These are phyloP conservation scores for Astyanax mexicanus DNA, from an alignment of 2,797 vertebrate species.

Conservation along the genomic window DNA sequence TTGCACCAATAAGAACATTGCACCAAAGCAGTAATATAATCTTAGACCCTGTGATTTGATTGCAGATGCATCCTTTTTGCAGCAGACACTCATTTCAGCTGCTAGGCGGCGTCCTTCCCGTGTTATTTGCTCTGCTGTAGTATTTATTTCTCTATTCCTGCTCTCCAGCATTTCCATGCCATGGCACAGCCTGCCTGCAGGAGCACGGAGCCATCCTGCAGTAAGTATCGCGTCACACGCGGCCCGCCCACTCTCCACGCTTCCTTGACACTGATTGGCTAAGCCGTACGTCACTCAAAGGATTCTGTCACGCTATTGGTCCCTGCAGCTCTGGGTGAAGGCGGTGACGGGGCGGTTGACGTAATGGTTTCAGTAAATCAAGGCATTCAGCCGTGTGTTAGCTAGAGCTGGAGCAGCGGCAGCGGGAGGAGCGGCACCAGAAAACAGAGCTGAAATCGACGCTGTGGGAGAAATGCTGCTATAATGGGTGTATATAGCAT, in stretches of 20 bases:
- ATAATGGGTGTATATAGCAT: conserved; percentile 76
- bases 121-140: conserved; percentile 39
- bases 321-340: conserved; percentile 57
- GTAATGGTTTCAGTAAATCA: conserved; percentile 84
- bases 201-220: conserved; percentile 81
- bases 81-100: conserved; percentile 2
- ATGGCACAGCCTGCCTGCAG: conserved; percentile 48
- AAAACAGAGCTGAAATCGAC: conserved; percentile 53
- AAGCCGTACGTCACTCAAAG: conserved; percentile 36
- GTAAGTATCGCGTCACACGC: conserved; percentile 82
- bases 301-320: conserved; percentile 66
- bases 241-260: conserved; percentile 20
- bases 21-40: too few species aligned
- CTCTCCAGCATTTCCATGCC: conserved; percentile 39
- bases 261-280: conserved; percentile 66
- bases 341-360: conserved; percentile 75
- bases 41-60: too few species aligned
- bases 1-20: too few species aligned
- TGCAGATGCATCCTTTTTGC: not conserved
- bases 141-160: not conserved
- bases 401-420: too few species aligned
- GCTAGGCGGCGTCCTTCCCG: conserved; percentile 69
- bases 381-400: conserved; percentile 74
- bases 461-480: conserved; percentile 63
- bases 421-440: conserved; percentile 60